Conservation (phyloP, 2,797 vertebrate genomes). For the Octomys mimax region DNA sequence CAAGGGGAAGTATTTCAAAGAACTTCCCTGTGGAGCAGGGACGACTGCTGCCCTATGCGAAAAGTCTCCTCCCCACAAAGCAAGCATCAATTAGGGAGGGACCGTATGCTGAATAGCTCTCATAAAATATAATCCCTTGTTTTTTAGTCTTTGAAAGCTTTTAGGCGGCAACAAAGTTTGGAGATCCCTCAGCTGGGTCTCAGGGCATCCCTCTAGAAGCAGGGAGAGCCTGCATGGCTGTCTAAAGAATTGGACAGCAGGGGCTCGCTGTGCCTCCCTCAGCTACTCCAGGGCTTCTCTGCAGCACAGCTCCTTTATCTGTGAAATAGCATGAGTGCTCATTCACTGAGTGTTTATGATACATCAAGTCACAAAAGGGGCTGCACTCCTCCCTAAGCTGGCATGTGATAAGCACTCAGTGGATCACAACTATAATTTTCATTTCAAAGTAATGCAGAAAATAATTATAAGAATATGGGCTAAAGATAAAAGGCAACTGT, state of each 20-base stretch:
- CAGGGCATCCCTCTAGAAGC: not conserved
- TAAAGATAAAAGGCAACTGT: not conserved
- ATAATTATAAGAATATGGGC: not conserved
- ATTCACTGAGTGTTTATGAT: not conserved
- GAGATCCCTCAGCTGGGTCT: not conserved
- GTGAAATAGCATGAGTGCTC: not conserved
- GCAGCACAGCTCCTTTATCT: not conserved
- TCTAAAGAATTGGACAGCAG: not conserved
- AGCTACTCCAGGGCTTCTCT: not conserved
- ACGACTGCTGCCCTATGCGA: not conserved
- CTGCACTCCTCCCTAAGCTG: not conserved
- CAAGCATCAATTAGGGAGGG: not conserved
- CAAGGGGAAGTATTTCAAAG: constrained; percentile 53
- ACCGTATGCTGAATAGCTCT: not conserved
- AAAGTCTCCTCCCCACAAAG: constrained; percentile 17
- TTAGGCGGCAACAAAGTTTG: not conserved
- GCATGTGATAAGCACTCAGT: not conserved
- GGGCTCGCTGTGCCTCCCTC: not conserved
- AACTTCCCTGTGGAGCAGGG: constrained; percentile 59
- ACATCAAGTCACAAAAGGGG: not conserved
- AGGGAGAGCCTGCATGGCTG: rapidly evolving
- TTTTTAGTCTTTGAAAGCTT: constrained; percentile 10
- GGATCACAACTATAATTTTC: constrained; percentile 10
- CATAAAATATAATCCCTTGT: not conserved
- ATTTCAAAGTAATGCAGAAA: not conserved